Base-by-base conservation (phyloP, 1,140 invertebrate species). In the Calephelis virginiensis region DNA sequence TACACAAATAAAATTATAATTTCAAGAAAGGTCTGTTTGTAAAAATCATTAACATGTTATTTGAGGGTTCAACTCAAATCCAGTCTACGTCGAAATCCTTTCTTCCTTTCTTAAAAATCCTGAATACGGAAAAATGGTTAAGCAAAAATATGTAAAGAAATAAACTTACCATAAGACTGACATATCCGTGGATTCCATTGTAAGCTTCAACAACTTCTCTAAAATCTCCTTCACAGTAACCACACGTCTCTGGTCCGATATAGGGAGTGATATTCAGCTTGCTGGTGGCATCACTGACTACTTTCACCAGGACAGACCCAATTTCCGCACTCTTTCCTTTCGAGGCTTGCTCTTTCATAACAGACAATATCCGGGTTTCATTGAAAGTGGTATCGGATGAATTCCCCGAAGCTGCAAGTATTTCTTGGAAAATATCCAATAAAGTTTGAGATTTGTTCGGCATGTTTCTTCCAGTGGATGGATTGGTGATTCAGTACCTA, bases 141-240 rank as follows among this genome's bases (percentile, higher is more conserved):
- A 17, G 0, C 49, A n/a, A 53, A 13, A 53, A n/a, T 13, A 53
- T 53, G 3, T 53, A 53, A 13, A n/a, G n/a, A 28, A 37, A 59
- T 7, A 11, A 64, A 83, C 86, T 81, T 71, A 90, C 88, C 75
- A 90, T 69, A 53, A 90, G 74, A 64, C 85, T 89, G 49, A 89
- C 77, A 62, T 89, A 90, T 76, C 88, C 88, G 61, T 90, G 88
- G n/a, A 89, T 88, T 6, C 80, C 65, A 37, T 88, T 90, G 61
- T 90, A 90, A 0, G 77, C 76, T 68, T 84, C 73, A 38, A 90
- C 75, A 8, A 89, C 75, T 12, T 88, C 82, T 61, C 86, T 72
- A 45, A 90, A 89, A 64, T 82, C 81, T 0, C 88, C 88, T 37
- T 82, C 85, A 17, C 86, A 90, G 67, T 90, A 90, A 1, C 77